These are phyloP conservation scores for Ganaspis sp. DNA, from an alignment of 1,140 invertebrate genomes.

Conservation along the genomic window DNA sequence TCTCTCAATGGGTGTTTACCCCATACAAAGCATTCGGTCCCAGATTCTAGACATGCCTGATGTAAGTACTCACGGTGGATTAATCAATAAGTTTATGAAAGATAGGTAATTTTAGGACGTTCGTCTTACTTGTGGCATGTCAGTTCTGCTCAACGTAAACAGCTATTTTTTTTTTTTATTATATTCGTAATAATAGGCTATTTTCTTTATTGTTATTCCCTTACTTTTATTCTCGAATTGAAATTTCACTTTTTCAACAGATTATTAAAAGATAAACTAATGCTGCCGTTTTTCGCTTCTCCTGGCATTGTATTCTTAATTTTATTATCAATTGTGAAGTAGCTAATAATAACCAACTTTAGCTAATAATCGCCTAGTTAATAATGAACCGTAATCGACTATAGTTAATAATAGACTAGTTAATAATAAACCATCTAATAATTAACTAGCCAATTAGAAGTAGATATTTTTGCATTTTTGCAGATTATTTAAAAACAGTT, in stretches of 20 bases:
- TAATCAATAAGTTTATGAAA: conserved; percentile 26
- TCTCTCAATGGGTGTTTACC: conserved; percentile 90
- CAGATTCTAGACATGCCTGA: conserved; percentile 88
- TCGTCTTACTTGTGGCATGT: conserved; percentile 41
- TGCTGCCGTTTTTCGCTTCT: neutral
- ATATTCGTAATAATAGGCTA: neutral
- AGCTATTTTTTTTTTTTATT: neutral
- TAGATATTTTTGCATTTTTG: too few species aligned
- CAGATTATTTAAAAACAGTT: too few species aligned
- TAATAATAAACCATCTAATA: too few species aligned
- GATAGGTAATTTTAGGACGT: conserved; percentile 40
- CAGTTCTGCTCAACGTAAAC: conserved; percentile 37
- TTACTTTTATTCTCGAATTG: neutral
- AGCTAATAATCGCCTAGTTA: too few species aligned
- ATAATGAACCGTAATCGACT: too few species aligned
- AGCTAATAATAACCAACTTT: too few species aligned
- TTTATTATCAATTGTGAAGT: too few species aligned
- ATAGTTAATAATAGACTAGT: too few species aligned
- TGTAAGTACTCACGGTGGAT: conserved; percentile 82
- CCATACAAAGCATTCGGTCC: conserved; percentile 90
- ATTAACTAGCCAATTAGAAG: too few species aligned
- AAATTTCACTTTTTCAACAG: neutral
- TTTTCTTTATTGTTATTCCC: conserved; percentile 31
- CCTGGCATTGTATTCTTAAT: neutral
- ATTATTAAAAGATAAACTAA: neutral